Evolutionary conservation across 2,888 invertebrate genomes (phyloP).

Genomic region (Empis stercorea): DNA sequence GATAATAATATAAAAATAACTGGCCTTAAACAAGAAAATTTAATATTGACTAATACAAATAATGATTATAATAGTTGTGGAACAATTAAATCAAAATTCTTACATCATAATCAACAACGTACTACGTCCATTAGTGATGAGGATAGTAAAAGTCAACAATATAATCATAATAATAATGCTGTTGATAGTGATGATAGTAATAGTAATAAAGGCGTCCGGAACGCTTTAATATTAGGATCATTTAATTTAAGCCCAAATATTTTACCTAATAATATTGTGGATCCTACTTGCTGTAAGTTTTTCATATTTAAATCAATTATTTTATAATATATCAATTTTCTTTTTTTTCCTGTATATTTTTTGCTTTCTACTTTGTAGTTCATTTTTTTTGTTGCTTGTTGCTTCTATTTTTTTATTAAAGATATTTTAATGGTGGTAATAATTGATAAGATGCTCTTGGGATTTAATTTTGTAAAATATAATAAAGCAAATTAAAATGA

Average conservation of each 20-base stretch:
- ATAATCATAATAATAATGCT: no score
- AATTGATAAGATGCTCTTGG: no score
- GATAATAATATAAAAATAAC: conserved; percentile 26
- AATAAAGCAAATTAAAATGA: no score
- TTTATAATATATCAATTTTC: neutral
- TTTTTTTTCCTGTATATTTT: neutral
- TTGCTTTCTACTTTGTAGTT: neutral
- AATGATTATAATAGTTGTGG: conserved; percentile 6
- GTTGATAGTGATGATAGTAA: neutral
- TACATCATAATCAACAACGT: conserved; percentile 1
- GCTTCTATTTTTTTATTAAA: neutral
- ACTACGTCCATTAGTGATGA: conserved; percentile 10
- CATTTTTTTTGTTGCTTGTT: neutral
- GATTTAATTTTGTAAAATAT: no score
- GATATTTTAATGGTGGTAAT: no score
- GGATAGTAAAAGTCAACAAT: neutral
- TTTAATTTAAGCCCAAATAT: conserved; percentile 49
- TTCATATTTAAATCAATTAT: neutral
- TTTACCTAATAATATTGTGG: conserved; percentile 10
- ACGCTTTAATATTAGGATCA: conserved; percentile 61
- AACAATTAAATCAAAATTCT: conserved; percentile 3
- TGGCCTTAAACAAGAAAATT: conserved; percentile 30
- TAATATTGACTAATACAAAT: conserved; percentile 17
- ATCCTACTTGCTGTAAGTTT: neutral
- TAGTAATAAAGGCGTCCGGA: conserved; percentile 29